These are phyloP conservation scores for Drosophila crucigera DNA, from an alignment of 2,888 invertebrate species.

Conservation along the genomic window DNA sequence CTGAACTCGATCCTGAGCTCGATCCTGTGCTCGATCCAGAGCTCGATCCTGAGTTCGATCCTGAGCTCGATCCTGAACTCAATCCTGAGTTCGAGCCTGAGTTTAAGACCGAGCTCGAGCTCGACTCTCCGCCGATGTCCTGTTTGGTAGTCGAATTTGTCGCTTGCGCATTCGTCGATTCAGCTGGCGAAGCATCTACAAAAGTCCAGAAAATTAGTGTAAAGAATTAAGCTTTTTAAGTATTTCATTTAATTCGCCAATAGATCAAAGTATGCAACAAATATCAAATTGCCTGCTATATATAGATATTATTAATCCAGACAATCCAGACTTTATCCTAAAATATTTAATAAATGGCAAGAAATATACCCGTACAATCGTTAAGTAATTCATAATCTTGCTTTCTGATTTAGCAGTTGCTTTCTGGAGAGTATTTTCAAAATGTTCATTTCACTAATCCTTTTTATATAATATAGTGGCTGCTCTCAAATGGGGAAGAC, in stretches of 20 bases:
- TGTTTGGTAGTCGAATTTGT: background rate
- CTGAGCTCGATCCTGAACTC: fast-evolving
- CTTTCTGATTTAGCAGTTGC: background rate
- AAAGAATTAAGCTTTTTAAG: background rate
- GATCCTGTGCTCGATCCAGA: background rate
- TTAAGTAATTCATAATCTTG: no score
- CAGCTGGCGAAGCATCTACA: background rate
- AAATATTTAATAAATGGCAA: background rate
- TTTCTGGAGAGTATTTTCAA: background rate
- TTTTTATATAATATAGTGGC: background rate
- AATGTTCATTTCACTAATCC: background rate
- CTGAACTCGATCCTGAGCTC: background rate
- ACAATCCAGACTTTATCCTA: background rate
- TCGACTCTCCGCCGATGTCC: background rate
- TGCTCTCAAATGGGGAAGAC: background rate
- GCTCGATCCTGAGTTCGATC: background rate
- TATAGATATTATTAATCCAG: background rate
- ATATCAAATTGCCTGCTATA: background rate
- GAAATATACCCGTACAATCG: no score
- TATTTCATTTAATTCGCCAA: background rate
- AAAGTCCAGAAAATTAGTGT: background rate
- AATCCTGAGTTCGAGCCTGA: fast-evolving
- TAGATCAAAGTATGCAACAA: background rate
- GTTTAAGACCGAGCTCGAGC: background rate
- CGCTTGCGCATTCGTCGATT: background rate